Evolutionary conservation across 2,888 invertebrate species (phyloP).

Genomic region (Ecliptopera silaceata): DNA sequence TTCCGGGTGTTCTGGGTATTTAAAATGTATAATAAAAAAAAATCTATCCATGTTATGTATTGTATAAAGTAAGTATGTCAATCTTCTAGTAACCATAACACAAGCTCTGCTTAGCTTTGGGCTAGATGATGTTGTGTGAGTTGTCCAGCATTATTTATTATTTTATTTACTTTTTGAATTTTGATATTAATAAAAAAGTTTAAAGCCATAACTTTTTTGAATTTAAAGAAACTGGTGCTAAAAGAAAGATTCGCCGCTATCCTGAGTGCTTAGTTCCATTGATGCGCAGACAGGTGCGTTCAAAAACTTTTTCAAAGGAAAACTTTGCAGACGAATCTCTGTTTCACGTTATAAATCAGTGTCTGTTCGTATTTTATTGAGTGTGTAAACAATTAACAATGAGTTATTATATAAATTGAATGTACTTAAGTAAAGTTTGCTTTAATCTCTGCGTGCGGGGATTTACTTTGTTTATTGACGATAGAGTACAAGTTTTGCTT

Average conservation of each 20-base stretch:
- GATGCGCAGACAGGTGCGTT: constrained; percentile 62
- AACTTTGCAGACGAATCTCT: constrained; percentile 66
- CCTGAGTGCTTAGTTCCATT: constrained; percentile 52
- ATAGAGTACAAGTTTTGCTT: neutral
- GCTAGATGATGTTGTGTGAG: no score
- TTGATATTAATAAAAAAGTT: no score
- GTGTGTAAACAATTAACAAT: constrained; percentile 14
- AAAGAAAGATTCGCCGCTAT: constrained; percentile 48
- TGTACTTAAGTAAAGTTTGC: constrained; percentile 2
- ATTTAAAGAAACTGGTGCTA: neutral
- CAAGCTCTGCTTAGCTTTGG: no score
- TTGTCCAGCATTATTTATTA: no score
- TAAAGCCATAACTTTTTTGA: no score
- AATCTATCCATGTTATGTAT: no score
- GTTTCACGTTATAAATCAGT: constrained; percentile 23
- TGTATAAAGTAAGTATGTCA: no score
- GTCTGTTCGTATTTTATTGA: neutral
- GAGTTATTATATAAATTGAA: constrained; percentile 10
- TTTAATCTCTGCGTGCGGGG: neutral
- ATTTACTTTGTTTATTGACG: neutral
- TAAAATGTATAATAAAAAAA: no score
- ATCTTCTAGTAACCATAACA: no score
- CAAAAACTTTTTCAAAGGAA: constrained; percentile 67
- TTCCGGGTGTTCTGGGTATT: no score
- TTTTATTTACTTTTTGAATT: no score